Evolutionary conservation across 30 jellyfish, hydroid and myxozoan genomes (phyloP), one percentile per base, ranked within the genome.

Genomic region (Aurelia sp.): DNA sequence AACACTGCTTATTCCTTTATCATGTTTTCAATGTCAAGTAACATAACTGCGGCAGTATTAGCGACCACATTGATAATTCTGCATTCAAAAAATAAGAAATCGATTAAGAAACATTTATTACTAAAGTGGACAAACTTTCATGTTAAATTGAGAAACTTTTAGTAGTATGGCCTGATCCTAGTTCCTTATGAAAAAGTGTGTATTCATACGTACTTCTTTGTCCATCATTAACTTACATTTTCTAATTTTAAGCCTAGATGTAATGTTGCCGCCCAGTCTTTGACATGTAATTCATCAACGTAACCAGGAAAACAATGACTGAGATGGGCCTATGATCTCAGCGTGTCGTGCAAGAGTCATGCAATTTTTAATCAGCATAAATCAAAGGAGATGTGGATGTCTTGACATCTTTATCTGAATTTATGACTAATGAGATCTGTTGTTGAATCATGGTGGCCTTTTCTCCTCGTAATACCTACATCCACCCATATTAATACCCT

Each of bases 251-350:
- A 11, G 79, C 33, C 60, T 1, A 19, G 1, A 19, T 33, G 27
- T 0, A 41, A 63, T 12, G 74, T 63, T 63, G 62, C 85, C 85
- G 59, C 85, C 85, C 85, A 55, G 74, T 19, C 18, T 30, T 52
- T 33, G 60, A 4, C 59, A 13, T 20, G 75, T 55, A 31, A 74
- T 74, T 22, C 74, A 74, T 74, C 85, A 55, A 52, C 4, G 11
- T 6, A 20, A 40, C 85, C 85, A 74, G 85, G 85, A 74, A 55
- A 47, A 74, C 73, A n/a, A 20, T 72, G 13, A 21, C 85, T 74
- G 73, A 62, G 73, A 17, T 27, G 31, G 59, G 41, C 19, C 73
- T 13, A 71, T 52, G 47, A 51, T 33, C 85, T 20, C 85, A 74
- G 85, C 85, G 64, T 23, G 85, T 17, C 73, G 40, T 27, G 41